Evolutionary conservation across 1,140 invertebrate genomes (phyloP).

Genomic region (Homarus americanus): DNA sequence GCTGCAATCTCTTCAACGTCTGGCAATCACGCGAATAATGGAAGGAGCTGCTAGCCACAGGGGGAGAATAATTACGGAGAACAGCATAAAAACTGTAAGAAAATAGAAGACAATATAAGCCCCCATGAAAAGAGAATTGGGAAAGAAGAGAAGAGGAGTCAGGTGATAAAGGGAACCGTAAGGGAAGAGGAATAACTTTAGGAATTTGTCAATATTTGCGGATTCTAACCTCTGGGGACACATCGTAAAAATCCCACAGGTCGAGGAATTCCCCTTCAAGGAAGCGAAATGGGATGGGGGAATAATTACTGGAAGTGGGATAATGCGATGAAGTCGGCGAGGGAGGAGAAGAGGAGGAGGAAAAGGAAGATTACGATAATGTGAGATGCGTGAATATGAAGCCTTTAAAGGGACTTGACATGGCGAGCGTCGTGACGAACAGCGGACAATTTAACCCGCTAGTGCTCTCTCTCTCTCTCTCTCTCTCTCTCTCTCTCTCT

Average conservation of each 20-base stretch:
- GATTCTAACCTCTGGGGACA: no score
- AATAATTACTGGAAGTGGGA: not conserved
- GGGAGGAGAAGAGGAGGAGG: not conserved
- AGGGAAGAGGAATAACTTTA: not conserved
- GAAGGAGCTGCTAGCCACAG: not conserved
- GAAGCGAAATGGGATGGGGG: not conserved
- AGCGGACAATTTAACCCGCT: not conserved
- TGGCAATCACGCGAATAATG: constrained; percentile 10
- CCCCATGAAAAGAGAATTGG: not conserved
- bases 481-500: constrained; percentile 30
- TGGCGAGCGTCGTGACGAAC: not conserved
- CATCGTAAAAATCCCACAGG: no score
- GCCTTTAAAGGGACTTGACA: not conserved
- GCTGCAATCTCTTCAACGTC: constrained; percentile 11
- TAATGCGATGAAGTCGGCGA: not conserved
- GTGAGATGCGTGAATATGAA: not conserved
- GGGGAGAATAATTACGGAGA: not conserved
- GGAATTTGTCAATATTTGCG: not conserved
- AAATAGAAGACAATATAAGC: not conserved
- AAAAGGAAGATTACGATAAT: not conserved
- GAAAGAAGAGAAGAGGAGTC: not conserved
- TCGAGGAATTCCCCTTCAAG: not conserved
- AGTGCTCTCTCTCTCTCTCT: constrained; percentile 18
- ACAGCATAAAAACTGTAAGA: not conserved
- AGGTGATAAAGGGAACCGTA: no score